phyloP scores from a whole-genome alignment of 1,140 invertebrate species.

The Apolygus lucorum region DNA sequence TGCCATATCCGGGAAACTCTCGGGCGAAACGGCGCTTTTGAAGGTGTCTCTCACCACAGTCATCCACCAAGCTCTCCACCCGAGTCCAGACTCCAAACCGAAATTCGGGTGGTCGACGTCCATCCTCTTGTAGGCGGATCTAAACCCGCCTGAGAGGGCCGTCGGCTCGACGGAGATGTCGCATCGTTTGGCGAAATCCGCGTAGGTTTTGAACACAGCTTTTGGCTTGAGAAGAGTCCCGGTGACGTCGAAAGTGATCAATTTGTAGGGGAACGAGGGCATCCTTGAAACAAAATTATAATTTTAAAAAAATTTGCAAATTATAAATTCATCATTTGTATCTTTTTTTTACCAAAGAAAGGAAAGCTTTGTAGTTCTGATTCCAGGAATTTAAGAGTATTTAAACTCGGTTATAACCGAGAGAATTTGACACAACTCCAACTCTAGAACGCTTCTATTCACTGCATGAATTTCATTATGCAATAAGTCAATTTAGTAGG shows the following conservation, averaged over 20 bases:
- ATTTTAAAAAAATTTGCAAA: not conserved
- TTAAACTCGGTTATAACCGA: no score
- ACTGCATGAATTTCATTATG: no score
- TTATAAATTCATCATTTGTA: no score
- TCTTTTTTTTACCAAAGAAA: no score
- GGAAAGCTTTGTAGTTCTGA: no score
- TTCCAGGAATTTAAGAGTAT: no score
- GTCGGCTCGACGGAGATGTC: slow-evolving; percentile 53
- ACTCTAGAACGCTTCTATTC: no score
- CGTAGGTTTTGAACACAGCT: slow-evolving; percentile 64
- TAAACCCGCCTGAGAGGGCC: slow-evolving; percentile 53
- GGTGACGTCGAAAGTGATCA: slow-evolving; percentile 82
- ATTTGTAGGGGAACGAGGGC: slow-evolving; percentile 18
- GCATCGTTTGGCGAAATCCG: slow-evolving; percentile 53
- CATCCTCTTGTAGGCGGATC: slow-evolving; percentile 51
- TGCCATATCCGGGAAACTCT: no score
- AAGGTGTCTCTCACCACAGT: slow-evolving; percentile 57
- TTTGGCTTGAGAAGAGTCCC: slow-evolving; percentile 68
- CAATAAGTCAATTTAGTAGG: no score
- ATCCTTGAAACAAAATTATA: not conserved
- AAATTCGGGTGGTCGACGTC: slow-evolving; percentile 67
- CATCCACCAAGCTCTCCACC: slow-evolving; percentile 76
- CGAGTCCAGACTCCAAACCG: slow-evolving; percentile 54
- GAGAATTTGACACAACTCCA: no score
- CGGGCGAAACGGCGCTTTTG: not conserved